Percentiles rank a stretch among this genome's conserved stretches.
These are phyloP conservation scores for Seira musarum DNA, from an alignment of 2,888 invertebrate species.

Conservation along the genomic window DNA sequence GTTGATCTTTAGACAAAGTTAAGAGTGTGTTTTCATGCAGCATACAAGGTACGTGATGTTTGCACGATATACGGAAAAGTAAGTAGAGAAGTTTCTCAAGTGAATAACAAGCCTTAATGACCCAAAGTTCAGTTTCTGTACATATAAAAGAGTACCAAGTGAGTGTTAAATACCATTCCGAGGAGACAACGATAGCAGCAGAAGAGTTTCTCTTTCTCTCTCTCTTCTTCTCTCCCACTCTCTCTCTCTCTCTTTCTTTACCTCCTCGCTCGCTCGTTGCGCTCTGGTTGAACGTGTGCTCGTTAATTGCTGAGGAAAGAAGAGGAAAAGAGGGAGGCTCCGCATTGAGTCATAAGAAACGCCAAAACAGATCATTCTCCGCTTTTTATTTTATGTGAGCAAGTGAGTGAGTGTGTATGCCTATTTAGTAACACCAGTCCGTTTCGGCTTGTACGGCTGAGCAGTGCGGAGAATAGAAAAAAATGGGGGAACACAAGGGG, in stretches of 20 bases:
- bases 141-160: constrained; percentile 46
- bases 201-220: constrained; percentile 28
- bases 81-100: constrained; percentile 52
- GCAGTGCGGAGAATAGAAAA: constrained; percentile 25
- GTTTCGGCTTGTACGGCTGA: constrained; percentile 26
- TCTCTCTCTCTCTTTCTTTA: constrained; percentile 20
- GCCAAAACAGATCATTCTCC: constrained; percentile 47
- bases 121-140: constrained; percentile 49
- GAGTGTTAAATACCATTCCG: constrained; percentile 61
- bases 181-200: constrained; percentile 55
- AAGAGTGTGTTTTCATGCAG: not conserved
- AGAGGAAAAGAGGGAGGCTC: constrained; percentile 36
- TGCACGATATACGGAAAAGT: constrained; percentile 26
- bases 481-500: constrained; percentile 23
- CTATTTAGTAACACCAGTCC: constrained; percentile 53
- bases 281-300: constrained; percentile 46
- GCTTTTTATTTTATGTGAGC: constrained; percentile 28
- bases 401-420: constrained; percentile 29
- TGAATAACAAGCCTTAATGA: constrained; percentile 61
- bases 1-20: constrained; percentile 4
- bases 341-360: constrained; percentile 52
- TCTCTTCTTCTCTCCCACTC: constrained; percentile 17
- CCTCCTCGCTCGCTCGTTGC: constrained; percentile 14
- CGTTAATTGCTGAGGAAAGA: constrained; percentile 57
- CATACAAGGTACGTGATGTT: constrained; percentile 48